phyloP scores from a whole-genome alignment of 2,797 vertebrate genomes.

The Thaleichthys pacificus region DNA sequence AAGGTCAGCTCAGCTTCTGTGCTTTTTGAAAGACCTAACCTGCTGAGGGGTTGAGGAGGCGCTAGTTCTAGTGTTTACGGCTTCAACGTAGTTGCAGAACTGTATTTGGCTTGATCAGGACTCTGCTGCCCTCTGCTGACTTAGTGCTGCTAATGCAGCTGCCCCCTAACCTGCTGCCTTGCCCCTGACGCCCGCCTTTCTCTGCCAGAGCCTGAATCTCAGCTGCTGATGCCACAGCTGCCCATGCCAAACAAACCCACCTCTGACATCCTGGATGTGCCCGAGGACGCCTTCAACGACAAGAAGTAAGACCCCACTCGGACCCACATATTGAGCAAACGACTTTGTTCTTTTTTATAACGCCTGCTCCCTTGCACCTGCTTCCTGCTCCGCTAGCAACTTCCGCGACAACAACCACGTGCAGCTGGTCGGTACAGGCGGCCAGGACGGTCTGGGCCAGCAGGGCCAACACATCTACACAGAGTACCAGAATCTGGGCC shows the following conservation, averaged over 20 bases:
- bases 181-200: conserved; percentile 53
- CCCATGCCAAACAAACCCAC: conserved; percentile 81
- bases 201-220: conserved; percentile 67
- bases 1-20: background rate
- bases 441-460: conserved; percentile 78
- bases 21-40: background rate
- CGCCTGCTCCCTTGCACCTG: background rate
- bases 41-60: background rate
- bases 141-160: conserved; percentile 40
- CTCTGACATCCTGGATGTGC: conserved; percentile 88
- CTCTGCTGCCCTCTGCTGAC: conserved; percentile 20
- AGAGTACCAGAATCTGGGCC: conserved; percentile 86
- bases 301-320: conserved; percentile 48
- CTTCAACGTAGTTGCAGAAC: background rate
- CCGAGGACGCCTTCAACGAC: conserved; percentile 79
- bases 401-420: conserved; percentile 79
- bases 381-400: conserved; percentile 25
- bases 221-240: conserved; percentile 80
- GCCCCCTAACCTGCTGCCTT: conserved; percentile 43
- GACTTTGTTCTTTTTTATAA: background rate
- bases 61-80: background rate
- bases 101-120: background rate
- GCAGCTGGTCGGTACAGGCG: conserved; percentile 83
- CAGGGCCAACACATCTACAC: conserved; percentile 90
- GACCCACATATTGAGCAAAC: background rate